A percentile compares a stretch with the other conserved stretches of the same genome.
These are phyloP conservation scores for Chaenodraco wilsoni DNA, from an alignment of 2,797 vertebrate species.

Conservation along the genomic window DNA sequence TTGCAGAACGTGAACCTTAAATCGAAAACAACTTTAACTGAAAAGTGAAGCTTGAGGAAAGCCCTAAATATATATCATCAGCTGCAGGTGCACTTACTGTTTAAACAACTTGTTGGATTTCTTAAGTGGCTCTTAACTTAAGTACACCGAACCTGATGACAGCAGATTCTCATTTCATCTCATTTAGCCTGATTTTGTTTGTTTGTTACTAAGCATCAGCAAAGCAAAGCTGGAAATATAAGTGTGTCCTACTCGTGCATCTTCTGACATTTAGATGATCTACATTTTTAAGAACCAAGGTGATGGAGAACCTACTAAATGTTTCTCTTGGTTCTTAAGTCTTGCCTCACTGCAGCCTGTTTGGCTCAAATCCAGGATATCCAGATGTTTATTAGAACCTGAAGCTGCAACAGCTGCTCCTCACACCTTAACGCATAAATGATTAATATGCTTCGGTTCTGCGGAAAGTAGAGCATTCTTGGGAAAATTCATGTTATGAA, in stretches of 20 bases:
- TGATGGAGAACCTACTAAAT: conserved; percentile 2
- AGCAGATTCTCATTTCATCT: background rate
- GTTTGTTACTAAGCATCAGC: background rate
- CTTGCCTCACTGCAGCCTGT: conserved; percentile 31
- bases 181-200: background rate
- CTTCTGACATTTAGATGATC: background rate
- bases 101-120: conserved; percentile 8
- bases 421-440: conserved; percentile 51
- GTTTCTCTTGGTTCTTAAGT: conserved; percentile 19
- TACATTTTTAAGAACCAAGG: background rate
- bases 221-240: background rate
- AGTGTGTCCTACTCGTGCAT: background rate
- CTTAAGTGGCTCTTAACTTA: conserved; percentile 2
- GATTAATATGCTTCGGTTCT: conserved; percentile 55
- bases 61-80: conserved; percentile 17
- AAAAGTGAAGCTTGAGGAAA: conserved; percentile 14
- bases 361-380: conserved; percentile 63
- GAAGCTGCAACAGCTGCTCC: conserved; percentile 59
- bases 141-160: conserved; percentile 10
- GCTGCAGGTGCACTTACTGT: conserved; percentile 20
- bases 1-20: conserved; percentile 13
- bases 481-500: background rate
- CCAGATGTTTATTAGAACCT: conserved; percentile 66
- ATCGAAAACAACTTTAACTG: conserved; percentile 21
- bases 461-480: conserved; percentile 20